Conservation (phyloP, 2,888 invertebrate genomes). For the Oscheius sp. region DNA sequence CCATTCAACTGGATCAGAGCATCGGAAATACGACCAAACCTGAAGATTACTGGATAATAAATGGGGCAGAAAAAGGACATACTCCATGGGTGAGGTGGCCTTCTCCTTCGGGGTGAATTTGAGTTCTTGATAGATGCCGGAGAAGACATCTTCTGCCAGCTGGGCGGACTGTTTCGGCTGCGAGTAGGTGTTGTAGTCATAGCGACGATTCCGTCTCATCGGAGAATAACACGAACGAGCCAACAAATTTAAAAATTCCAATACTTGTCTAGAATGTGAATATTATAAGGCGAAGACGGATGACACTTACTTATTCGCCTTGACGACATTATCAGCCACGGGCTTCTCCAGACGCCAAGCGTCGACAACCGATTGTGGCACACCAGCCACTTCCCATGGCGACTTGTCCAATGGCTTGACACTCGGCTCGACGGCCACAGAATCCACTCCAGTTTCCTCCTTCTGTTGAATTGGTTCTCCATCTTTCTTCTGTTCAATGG, state of each 20-base stretch:
- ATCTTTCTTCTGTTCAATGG: slow-evolving; percentile 45
- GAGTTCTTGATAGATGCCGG: slow-evolving; percentile 49
- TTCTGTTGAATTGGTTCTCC: slow-evolving; percentile 26
- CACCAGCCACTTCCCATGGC: slow-evolving; percentile 28
- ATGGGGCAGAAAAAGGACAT: not conserved
- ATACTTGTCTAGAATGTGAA: slow-evolving; percentile 28
- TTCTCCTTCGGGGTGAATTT: slow-evolving; percentile 40
- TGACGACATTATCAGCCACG: slow-evolving; percentile 39
- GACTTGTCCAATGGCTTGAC: not conserved
- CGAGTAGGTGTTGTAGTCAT: slow-evolving; percentile 20
- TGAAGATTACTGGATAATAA: not conserved
- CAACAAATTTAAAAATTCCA: slow-evolving; percentile 47
- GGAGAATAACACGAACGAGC: slow-evolving; percentile 35
- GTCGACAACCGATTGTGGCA: slow-evolving; percentile 13
- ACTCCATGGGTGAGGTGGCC: slow-evolving; percentile 41
- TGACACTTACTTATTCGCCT: slow-evolving; percentile 35
- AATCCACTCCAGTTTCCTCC: slow-evolving; percentile 21
- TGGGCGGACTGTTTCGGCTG: slow-evolving; percentile 1
- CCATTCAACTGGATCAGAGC: slow-evolving; percentile 44
- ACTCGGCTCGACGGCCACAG: not conserved
- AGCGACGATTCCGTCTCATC: slow-evolving; percentile 34
- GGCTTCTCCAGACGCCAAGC: slow-evolving; percentile 51
- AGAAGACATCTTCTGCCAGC: slow-evolving; percentile 47
- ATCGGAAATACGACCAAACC: slow-evolving; percentile 37
- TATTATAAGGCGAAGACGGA: not conserved